Evolutionary conservation across 2,888 invertebrate genomes (phyloP).

Genomic region (Drosophila bunnanda): DNA sequence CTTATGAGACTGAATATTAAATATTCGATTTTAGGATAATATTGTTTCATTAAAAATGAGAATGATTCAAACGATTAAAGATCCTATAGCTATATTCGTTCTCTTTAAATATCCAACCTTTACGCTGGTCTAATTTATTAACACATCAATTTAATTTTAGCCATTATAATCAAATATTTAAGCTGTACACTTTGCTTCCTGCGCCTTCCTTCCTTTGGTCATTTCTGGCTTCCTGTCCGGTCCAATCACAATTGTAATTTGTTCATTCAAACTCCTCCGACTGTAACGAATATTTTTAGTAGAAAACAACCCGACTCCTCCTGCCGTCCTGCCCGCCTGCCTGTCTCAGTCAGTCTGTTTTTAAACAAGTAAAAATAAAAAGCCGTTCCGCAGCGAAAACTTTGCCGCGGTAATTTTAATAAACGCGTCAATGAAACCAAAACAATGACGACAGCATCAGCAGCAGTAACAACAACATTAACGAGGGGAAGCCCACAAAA

Average conservation of each 20-base stretch:
- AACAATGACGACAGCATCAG: conserved; percentile 70
- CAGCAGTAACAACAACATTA: conserved; percentile 43
- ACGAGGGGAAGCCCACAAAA: conserved; percentile 56
- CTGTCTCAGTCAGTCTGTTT: conserved; percentile 39
- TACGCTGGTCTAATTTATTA: neutral
- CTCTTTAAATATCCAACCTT: neutral
- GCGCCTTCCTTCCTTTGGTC: neutral
- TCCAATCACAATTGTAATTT: conserved; percentile 28
- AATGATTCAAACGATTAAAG: too few relatives aligned
- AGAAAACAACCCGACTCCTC: conserved; percentile 21
- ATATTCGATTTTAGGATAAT: neutral
- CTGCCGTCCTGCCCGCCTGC: neutral
- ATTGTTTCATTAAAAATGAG: neutral
- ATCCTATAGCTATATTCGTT: neutral
- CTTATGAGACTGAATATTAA: neutral
- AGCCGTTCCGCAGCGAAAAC: conserved; percentile 49
- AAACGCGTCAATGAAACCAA: conserved; percentile 78
- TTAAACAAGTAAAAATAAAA: conserved; percentile 57
- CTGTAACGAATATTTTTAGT: conserved; percentile 17
- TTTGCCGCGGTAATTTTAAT: conserved; percentile 75
- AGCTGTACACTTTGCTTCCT: conserved; percentile 1
- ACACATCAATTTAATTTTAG: conserved; percentile 2
- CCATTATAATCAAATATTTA: conserved; percentile 29
- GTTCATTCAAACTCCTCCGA: conserved; percentile 15
- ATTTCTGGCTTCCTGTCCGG: conserved; percentile 10